Evolutionary conservation across 1,140 invertebrate genomes (phyloP), one percentile per base, ranked within the genome.

Genomic region (Armadillidium nasatum): DNA sequence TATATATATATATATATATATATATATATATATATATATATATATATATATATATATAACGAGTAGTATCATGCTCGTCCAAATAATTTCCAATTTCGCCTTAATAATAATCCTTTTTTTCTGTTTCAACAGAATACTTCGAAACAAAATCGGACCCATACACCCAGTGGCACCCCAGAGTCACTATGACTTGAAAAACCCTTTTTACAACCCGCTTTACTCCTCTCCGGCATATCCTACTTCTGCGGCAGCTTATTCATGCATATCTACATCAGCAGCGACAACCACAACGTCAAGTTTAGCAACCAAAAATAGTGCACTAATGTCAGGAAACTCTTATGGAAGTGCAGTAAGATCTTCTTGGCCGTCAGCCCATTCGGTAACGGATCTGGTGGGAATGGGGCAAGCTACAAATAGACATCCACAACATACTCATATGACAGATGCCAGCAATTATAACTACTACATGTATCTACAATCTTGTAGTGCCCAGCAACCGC

Each of bases 131-230:
- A 66, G 54, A 60, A 95, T 97, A 81, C 85, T 97, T 73, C 86
- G 94, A 50, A 95, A 95, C 84, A 94, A 94, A 84, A 89, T 93
- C 70, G 90, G 90, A 67, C 78, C 82, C 1, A 71, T 83, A n/a
- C 71, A 67, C 21, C 75, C 44, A 22, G 50, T 76, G 69, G 10
- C 75, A 10, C 71, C 75, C 7, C 4, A 50, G 23, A 54, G 23
- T n/a, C 45, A 50, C 22, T 60, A 72, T 44, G 69, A 76, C 21
- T 19, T 72, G 43, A 60, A 71, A 45, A 45, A 45, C 10, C 71
- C 54, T 0, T n/a, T 75, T 13, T 75, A 75, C 60, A 60, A 75
- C 15, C 66, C 66, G 13, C 73, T 75, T 4, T 75, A 75, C 19
- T 60, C 73, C 7, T 46, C 73, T 22, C 43, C 73, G 22, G 73